Base-by-base conservation (phyloP, 2,113 vertebrate genomes). In the Microcebus griseorufus region DNA sequence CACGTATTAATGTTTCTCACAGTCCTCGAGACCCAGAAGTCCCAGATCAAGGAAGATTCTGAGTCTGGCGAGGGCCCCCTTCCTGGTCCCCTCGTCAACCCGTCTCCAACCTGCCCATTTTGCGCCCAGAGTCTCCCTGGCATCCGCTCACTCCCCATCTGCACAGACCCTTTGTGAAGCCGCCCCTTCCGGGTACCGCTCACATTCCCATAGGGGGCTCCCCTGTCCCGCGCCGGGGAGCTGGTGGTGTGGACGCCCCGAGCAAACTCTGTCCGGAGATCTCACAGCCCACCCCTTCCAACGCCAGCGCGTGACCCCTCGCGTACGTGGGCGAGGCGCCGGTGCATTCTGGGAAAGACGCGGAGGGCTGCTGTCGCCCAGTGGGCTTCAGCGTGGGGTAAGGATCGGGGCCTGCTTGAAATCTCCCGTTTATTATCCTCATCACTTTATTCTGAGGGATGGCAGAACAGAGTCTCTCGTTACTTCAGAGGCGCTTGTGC, bases 291-390 rank as follows among this genome's bases (percentile, higher is more conserved):
- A 45, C 23, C 13, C 72, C 25, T 27, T 27, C 1, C 2, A 16
- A 62, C 29, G 72, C 25, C 14, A 20, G 23, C 25, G 17, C 7
- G 6, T 16, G 13, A 45, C 42, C 72, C 16, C 23, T 25, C 8
- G 25, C 29, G 23, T 25, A 6, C 29, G 29, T 25, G 17, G 45
- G 17, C 11, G 3, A 45, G 37, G 29, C 29, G 18, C 37, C 3
- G 11, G 0, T 1, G 55, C 39, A 0, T n/a, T n/a, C 55, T 20
- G 29, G 62, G n/a, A 32, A 7, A 64, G 17, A 65, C 10, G 5
- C 48, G 5, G n/a, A 10, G 13, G 1, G 29, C 3, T 11, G 17
- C 17, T 9, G 79, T 27, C 6, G 5, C 14, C 12, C 53, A 32
- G 5, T 14, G 55, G 42, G 12, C 69, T 51, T 32, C 2, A 62